These are phyloP conservation scores for Manacus vitellinus DNA, from an alignment of 2,113 vertebrate species.

Conservation along the genomic window DNA sequence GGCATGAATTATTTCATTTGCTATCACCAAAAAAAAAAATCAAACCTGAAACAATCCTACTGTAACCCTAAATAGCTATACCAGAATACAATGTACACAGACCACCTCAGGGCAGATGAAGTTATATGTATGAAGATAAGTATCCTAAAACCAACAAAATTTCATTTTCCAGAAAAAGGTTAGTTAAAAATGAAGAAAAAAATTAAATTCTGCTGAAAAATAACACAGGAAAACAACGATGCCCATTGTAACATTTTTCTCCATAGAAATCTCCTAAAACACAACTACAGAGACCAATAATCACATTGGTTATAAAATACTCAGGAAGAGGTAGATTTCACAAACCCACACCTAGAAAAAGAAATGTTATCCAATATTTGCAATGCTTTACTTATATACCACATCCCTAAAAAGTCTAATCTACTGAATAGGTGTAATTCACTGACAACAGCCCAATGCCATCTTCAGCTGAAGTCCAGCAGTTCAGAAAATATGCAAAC, in stretches of 20 bases:
- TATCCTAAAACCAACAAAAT: background rate
- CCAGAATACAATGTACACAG: background rate
- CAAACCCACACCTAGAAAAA: background rate
- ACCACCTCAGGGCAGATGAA: background rate
- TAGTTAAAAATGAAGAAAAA: background rate
- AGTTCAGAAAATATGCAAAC: background rate
- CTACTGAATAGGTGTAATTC: background rate
- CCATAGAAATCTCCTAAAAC: background rate
- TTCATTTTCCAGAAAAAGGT: background rate
- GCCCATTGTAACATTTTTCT: background rate
- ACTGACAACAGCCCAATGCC: background rate
- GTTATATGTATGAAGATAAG: background rate
- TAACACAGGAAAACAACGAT: background rate
- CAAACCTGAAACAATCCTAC: background rate
- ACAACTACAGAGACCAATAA: background rate
- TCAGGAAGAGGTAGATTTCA: background rate
- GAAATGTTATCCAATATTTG: background rate
- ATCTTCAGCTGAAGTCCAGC: background rate
- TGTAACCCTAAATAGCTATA: background rate
- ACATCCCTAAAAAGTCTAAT: background rate
- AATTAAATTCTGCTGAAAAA: background rate
- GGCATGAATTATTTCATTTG: background rate
- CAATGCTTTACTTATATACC: background rate
- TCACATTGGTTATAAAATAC: background rate
- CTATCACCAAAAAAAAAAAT: background rate